Conservation (phyloP, 1,140 invertebrate species). For the Drosophila auraria region DNA sequence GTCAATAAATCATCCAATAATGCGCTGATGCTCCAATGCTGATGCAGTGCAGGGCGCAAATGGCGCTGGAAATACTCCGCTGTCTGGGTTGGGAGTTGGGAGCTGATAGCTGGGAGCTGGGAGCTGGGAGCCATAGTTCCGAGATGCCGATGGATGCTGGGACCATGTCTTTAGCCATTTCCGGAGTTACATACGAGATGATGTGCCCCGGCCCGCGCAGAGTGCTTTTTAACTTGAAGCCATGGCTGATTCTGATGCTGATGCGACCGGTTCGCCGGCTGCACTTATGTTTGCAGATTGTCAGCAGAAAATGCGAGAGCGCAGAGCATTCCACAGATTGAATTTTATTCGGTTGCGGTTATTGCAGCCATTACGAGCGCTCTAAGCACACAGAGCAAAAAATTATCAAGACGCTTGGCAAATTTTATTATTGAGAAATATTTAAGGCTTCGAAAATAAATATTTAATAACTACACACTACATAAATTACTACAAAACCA, state of each 20-base stretch:
- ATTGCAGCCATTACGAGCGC: conserved; percentile 63
- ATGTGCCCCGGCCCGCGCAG: conserved; percentile 33
- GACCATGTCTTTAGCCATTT: conserved; percentile 71
- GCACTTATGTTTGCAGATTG: conserved; percentile 76
- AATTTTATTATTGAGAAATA: too few species aligned
- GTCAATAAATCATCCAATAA: conserved; percentile 84
- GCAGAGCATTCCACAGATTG: conserved; percentile 75
- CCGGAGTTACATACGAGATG: conserved; percentile 67
- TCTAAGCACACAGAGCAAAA: conserved; percentile 12
- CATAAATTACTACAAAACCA: too few species aligned
- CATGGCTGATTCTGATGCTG: conserved; percentile 26
- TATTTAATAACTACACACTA: too few species aligned
- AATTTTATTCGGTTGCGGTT: conserved; percentile 78
- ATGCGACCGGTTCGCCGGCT: conserved; percentile 37
- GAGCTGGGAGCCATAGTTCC: neutral
- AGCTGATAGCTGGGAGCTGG: neutral
- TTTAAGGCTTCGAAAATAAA: too few species aligned
- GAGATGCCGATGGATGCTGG: conserved; percentile 28
- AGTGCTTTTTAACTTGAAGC: conserved; percentile 76
- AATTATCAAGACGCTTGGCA: neutral
- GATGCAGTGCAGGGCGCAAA: conserved; percentile 59
- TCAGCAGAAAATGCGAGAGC: conserved; percentile 74
- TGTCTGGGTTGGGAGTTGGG: conserved; percentile 11
- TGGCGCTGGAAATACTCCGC: conserved; percentile 43
- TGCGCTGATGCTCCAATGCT: conserved; percentile 65